A percentile compares a stretch with the other conserved stretches of the same genome.
Conservation (phyloP, 2,113 vertebrate species). For the Acinonyx jubatus region DNA sequence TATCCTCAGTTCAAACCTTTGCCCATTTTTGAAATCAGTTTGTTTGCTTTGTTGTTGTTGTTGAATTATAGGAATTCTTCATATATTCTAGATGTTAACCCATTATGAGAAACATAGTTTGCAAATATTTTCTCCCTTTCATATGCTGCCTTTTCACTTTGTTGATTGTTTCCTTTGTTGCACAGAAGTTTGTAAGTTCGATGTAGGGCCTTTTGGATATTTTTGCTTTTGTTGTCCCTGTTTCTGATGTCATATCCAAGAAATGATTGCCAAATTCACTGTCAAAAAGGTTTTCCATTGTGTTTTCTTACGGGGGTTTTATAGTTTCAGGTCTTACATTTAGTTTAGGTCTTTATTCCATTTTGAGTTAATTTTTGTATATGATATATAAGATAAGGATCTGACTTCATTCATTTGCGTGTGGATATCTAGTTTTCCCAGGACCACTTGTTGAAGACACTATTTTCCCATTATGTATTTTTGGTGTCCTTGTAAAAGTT, state of each 20-base stretch:
- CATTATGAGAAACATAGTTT: background rate
- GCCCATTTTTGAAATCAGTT: background rate
- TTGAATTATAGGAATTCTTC: background rate
- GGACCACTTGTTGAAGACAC: background rate
- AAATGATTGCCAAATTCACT: background rate
- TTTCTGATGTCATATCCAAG: background rate
- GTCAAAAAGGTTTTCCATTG: background rate
- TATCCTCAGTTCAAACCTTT: background rate
- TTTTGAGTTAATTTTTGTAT: background rate
- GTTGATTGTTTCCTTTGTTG: background rate
- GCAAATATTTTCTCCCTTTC: background rate
- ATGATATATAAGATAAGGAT: background rate
- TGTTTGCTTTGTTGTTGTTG: background rate
- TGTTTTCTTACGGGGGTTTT: background rate
- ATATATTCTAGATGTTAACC: background rate
- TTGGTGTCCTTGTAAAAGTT: background rate
- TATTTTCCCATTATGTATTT: background rate
- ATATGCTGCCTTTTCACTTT: background rate
- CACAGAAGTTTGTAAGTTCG: background rate
- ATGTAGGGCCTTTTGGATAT: background rate
- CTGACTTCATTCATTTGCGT: background rate
- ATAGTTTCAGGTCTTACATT: background rate
- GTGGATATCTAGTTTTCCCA: background rate
- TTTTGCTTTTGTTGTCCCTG: background rate
- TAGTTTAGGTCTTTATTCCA: background rate